A percentile compares a stretch with the other conserved stretches of the same genome.
Conservation (phyloP, 2,797 vertebrate genomes). For the Phalloptychus januarius region DNA sequence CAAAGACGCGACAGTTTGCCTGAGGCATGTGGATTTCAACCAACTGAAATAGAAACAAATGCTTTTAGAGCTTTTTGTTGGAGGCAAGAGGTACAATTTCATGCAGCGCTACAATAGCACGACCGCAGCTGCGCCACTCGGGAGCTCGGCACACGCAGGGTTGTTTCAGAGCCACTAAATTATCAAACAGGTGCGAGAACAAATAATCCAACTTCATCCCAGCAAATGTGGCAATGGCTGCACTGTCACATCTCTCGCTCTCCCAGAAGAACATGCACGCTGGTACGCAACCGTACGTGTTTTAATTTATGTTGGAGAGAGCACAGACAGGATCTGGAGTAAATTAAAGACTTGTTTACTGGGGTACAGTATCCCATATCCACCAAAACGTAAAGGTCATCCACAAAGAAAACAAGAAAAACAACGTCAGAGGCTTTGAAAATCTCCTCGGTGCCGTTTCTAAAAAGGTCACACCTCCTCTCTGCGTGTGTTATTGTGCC, state of each 20-base stretch:
- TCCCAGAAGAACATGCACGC: constrained; percentile 10
- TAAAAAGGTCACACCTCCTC: constrained; percentile 7
- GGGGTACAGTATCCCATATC: constrained; percentile 18
- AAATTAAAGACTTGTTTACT: constrained; percentile 15
- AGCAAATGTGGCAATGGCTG: constrained; percentile 12
- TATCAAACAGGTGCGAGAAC: constrained; percentile 26
- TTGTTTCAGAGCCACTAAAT: constrained; percentile 30
- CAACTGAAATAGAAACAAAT: constrained; percentile 7
- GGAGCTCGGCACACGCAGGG: background rate
- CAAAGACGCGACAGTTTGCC: background rate
- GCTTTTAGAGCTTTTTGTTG: constrained; percentile 23
- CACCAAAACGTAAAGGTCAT: constrained; percentile 32
- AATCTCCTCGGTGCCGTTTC: background rate
- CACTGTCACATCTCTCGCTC: constrained; percentile 1
- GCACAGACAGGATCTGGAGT: constrained; percentile 10
- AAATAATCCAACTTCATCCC: constrained; percentile 15
- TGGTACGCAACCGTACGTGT: constrained; percentile 11
- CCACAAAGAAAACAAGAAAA: constrained; percentile 10
- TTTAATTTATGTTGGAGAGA: constrained; percentile 12
- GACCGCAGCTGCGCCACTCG: constrained; percentile 29
- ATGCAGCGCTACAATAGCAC: constrained; percentile 9
- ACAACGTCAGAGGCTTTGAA: background rate
- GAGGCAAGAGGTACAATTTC: constrained; percentile 19
- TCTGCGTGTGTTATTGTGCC: background rate
- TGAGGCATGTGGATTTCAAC: background rate